Evolutionary conservation across 2,113 vertebrate species (phyloP), one percentile per base, ranked within the genome.

Genomic region (Lophura nycthemera): DNA sequence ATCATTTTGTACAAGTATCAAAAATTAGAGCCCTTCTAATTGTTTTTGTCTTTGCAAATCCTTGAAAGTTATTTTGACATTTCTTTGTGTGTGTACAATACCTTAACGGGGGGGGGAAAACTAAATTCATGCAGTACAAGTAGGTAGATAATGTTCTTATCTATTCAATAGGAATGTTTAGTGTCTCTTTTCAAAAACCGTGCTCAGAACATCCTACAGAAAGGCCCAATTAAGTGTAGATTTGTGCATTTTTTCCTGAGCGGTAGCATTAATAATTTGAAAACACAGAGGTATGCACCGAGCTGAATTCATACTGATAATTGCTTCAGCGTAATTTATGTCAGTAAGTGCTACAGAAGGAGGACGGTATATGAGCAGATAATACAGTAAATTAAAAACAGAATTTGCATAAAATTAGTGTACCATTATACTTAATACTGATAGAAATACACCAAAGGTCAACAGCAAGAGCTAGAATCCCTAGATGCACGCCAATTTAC

Each of bases 71-170:
- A 52, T 48, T 60, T 16, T 14, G 16, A 43, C 18, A 3, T 48
- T 60, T 73, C 72, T 73, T 61, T 72, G 29, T 47, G 43, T 5
- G 42, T 4, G 17, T 11, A 11, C 6, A 89, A 83, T 18, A 38
- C 25, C 65, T 80, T 16, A 59, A 48, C 0, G 0, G 15, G 6
- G 43, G 6, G 2, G 2, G 2, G 38, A 24, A 42, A 11, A 4
- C 8, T 16, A 14, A 70, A 52, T 60, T 78, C 73, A 11, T 5
- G 57, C 27, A 75, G 45, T 77, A 59, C 64, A 85, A 83, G 54
- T 7, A 63, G 36, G 78, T 52, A 83, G 63, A 56, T 57, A 34
- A 29, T 27, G 6, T 15, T 76, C 69, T 87, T 60, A 10, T 24
- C 43, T 56, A 64, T 42, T 60, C 84, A 73, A 38, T 76, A 61